Evolutionary conservation across 2,888 invertebrate species (phyloP).

Genomic region (Nomada ferruginata): DNA sequence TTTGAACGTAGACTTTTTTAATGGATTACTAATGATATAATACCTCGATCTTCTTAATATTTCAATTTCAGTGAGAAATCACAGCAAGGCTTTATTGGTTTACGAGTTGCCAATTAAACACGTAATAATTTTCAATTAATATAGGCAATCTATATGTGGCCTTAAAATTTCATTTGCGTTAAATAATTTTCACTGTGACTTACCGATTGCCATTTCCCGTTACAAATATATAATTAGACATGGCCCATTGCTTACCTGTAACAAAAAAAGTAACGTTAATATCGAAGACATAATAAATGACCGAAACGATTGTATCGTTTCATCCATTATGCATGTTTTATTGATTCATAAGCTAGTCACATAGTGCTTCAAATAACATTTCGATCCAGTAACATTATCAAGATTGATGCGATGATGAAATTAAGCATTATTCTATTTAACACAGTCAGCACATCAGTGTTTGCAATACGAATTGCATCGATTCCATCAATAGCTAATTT

Average conservation of each 20-base stretch:
- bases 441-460: neutral
- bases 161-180: no score
- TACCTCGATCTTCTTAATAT: no score
- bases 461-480: neutral
- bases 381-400: neutral
- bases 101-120: no score
- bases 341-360: neutral
- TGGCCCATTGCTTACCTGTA: neutral
- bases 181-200: neutral
- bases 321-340: neutral
- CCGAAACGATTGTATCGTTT: no score
- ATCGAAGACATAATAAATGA: neutral
- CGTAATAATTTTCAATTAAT: neutral
- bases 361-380: neutral
- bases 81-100: no score
- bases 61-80: no score
- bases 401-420: neutral
- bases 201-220: neutral
- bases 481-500: neutral
- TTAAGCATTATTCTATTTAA: slow-evolving; percentile 6
- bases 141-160: no score
- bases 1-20: no score
- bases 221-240: neutral
- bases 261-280: neutral
- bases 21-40: no score